These are phyloP conservation scores for Podarcis cretensis DNA, from an alignment of 2,113 vertebrate species.

Conservation along the genomic window DNA sequence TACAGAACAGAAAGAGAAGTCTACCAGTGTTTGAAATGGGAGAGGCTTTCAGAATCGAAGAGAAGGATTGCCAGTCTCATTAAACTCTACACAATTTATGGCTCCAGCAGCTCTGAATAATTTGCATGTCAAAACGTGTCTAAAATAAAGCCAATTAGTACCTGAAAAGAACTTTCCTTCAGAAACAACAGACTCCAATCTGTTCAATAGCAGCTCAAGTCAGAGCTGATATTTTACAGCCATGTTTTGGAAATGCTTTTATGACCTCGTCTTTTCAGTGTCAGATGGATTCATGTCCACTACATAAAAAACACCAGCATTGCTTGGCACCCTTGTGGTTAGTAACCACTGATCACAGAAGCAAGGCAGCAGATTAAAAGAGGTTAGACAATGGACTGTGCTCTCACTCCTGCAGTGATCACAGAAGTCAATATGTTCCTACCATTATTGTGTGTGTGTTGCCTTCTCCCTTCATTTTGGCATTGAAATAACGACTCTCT, in stretches of 20 bases:
- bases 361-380: not conserved
- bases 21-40: constrained; percentile 49
- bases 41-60: constrained; percentile 55
- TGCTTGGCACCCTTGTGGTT: not conserved
- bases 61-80: constrained; percentile 64
- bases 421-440: not conserved
- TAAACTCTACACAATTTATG: constrained; percentile 67
- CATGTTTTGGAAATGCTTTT: constrained; percentile 43
- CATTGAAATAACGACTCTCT: not conserved
- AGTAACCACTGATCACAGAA: not conserved
- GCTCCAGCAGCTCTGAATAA: constrained; percentile 30
- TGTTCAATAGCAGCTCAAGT: constrained; percentile 54
- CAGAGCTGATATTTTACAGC: constrained; percentile 43
- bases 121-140: constrained; percentile 72
- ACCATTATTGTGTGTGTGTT: not conserved
- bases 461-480: not conserved
- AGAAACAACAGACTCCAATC: constrained; percentile 50
- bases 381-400: constrained; percentile 19
- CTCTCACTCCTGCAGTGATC: constrained; percentile 37
- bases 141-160: constrained; percentile 65
- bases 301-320: constrained; percentile 44
- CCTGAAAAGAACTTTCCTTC: constrained; percentile 64
- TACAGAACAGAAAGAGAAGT: constrained; percentile 10
- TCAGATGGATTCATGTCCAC: not conserved
- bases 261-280: constrained; percentile 34